Percentiles rank a stretch among this genome's conserved stretches.
phyloP scores from a whole-genome alignment of 1,140 invertebrate species.

The Leptopilina boulardi region DNA sequence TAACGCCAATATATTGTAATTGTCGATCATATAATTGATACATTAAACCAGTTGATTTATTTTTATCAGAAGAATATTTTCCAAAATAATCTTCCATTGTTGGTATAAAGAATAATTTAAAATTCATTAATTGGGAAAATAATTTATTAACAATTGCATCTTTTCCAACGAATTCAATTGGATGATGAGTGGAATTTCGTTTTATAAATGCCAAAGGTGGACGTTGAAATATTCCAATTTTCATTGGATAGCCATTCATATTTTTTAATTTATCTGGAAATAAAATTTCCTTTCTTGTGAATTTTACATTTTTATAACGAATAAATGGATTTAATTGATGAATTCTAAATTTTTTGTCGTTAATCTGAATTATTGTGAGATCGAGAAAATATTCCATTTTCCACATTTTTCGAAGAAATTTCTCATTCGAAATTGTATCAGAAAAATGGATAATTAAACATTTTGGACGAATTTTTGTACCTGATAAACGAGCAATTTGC shows the following conservation, averaged over 20 bases:
- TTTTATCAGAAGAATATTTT: not conserved
- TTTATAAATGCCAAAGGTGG: not conserved
- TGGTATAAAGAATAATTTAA: not conserved
- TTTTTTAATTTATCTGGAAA: not conserved
- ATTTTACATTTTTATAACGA: not conserved
- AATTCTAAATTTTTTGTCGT: not conserved
- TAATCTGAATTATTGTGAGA: not conserved
- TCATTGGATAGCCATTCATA: not conserved
- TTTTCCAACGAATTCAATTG: not conserved
- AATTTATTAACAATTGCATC: not conserved
- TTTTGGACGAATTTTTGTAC: not conserved
- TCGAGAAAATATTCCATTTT: not conserved
- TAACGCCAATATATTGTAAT: not conserved
- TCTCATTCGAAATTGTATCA: not conserved
- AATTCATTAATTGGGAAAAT: not conserved
- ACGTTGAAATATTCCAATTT: not conserved
- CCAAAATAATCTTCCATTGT: not conserved
- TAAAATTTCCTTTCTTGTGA: not conserved
- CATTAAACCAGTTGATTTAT: not conserved
- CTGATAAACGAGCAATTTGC: not conserved
- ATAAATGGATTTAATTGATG: not conserved
- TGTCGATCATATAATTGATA: not conserved
- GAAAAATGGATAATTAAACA: not conserved
- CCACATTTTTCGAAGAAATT: not conserved
- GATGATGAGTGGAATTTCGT: not conserved